A percentile compares a stretch with the other conserved stretches of the same genome.
Conservation (phyloP, 2,888 invertebrate species). For the Cephus rjabovi region DNA sequence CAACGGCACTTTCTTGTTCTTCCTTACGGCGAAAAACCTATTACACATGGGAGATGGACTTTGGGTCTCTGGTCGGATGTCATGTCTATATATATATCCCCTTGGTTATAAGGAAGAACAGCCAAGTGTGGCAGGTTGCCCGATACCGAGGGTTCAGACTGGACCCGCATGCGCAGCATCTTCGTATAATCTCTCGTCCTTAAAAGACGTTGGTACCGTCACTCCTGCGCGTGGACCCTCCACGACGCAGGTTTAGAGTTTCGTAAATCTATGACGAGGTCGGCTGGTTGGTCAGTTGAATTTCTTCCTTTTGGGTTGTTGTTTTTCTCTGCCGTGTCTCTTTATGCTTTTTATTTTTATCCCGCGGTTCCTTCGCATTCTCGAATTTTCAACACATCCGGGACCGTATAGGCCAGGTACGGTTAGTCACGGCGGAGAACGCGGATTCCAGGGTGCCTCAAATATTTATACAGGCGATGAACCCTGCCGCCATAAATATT, state of each 20-base stretch:
- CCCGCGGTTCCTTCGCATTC: not conserved
- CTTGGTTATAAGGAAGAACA: not conserved
- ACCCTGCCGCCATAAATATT: slow-evolving; percentile 43
- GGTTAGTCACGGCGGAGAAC: not conserved
- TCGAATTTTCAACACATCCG: slow-evolving; percentile 10
- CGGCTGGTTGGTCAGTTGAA: not conserved
- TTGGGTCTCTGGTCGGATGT: not conserved
- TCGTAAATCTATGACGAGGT: not conserved
- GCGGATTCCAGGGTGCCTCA: slow-evolving; percentile 23
- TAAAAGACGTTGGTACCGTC: not conserved
- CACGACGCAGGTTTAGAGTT: not conserved
- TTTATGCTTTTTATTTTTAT: not conserved
- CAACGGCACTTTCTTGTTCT: not conserved
- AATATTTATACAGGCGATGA: slow-evolving; percentile 45
- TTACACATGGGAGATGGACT: not conserved
- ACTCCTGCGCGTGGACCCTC: not conserved
- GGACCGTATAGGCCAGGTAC: not conserved
- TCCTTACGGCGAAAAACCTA: not conserved
- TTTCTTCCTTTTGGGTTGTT: not conserved
- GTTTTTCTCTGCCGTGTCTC: not conserved
- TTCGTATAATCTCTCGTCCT: not conserved
- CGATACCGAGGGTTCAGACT: not conserved
- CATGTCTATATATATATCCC: not conserved
- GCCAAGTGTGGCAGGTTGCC: not conserved
- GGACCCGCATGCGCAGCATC: not conserved